Evolutionary conservation across 2,888 invertebrate species (phyloP), one percentile per base, ranked within the genome.

Genomic region (Nomada flava): DNA sequence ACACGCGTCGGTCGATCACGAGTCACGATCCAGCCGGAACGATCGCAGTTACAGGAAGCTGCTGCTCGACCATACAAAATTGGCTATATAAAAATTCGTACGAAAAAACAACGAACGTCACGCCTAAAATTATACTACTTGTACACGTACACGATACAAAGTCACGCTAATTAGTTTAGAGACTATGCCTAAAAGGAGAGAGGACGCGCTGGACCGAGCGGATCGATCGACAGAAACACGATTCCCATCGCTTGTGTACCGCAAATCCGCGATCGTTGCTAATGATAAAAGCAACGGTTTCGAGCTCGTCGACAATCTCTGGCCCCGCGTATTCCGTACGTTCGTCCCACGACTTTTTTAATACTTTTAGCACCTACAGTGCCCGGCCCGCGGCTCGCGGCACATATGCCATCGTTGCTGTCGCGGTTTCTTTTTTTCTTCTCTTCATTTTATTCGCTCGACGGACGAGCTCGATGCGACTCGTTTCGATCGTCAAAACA

Each of bases 291-390:
- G 75, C 71, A 68, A 79, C 67, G 75, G 69, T 36, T 26, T 74
- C 76, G 78, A 81, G 84, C 77, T 64, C 74, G 83, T 84, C 86
- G 86, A 88, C 85, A 84, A 77, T 88, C 83, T 82, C 83, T 76
- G 79, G 67, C 73, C 80, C 59, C 79, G 87, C 75, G 84, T 83
- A 85, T 60, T 78, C 86, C 87, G 83, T 85, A 85, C 87, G 76
- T 80, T 88, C 86, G 87, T 90, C 85, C 83, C 86, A 74, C 85
- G 81, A 85, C 86, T 15, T 79, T 86, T 87, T 86, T 86, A 89
- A 91, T 90, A 91, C 90, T 90, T 91, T 91, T 91, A 91, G 91
- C 91, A 91, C 91, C 91, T 89, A 90, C 7, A 36, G 89, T 89
- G 89, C 86, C 88, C 88, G 88, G 89, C 88, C 86, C 89, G 89